phyloP scores from a whole-genome alignment of 2,113 vertebrate species.

The Chunga burmeisteri region DNA sequence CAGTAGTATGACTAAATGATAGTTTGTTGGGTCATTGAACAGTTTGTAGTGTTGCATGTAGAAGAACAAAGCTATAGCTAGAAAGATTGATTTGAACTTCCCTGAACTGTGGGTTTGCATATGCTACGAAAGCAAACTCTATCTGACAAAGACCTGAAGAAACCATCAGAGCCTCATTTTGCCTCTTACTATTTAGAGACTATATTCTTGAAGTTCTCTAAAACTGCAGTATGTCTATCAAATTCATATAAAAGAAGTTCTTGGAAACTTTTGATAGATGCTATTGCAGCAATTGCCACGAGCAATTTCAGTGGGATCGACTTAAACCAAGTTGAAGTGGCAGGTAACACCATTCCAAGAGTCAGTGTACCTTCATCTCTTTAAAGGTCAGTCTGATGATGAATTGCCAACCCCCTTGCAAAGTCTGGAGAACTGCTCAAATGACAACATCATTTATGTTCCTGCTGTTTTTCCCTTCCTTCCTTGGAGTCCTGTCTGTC shows the following conservation, averaged over 20 bases:
- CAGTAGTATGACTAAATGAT: not conserved
- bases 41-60: not conserved
- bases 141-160: not conserved
- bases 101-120: accelerated
- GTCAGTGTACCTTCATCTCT: not conserved
- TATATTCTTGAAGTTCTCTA: not conserved
- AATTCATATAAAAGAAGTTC: not conserved
- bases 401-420: slow-evolving; percentile 90
- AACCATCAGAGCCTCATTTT: not conserved
- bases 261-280: not conserved
- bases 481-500: slow-evolving; percentile 81
- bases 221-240: not conserved
- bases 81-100: not conserved
- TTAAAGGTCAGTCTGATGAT: slow-evolving; percentile 87
- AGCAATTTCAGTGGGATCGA: not conserved
- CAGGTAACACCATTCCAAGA: not conserved
- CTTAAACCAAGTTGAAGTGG: not conserved
- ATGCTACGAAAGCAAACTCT: not conserved
- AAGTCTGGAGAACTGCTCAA: slow-evolving; percentile 87
- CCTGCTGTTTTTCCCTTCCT: slow-evolving; percentile 91
- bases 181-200: not conserved
- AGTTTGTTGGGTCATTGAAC: not conserved
- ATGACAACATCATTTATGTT: slow-evolving; percentile 90
- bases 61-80: not conserved
- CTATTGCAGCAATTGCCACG: not conserved